Conservation (phyloP, 2,113 vertebrate genomes). For the Larimichthys polyactis region DNA sequence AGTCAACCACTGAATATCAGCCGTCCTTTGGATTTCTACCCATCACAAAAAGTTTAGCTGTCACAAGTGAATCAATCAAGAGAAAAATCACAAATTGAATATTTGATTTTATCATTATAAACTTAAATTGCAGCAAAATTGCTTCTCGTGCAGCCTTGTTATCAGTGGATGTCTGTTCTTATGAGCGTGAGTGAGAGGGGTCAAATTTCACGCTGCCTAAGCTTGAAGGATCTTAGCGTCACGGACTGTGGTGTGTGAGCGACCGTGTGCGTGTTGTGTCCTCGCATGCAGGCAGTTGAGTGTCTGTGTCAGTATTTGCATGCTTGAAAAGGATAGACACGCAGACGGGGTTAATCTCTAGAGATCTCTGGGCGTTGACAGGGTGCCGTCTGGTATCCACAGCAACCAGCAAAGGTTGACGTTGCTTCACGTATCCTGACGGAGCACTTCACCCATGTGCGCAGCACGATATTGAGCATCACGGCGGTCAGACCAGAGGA, state of each 20-base stretch:
- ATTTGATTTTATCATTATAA: background rate
- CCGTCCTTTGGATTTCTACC: background rate
- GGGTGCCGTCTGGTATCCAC: constrained; percentile 81
- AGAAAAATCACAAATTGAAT: background rate
- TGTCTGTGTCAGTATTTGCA: constrained; percentile 54
- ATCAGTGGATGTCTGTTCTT: constrained; percentile 11
- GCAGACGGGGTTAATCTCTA: constrained; percentile 82
- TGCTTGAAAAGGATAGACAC: constrained; percentile 71
- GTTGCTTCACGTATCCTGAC: constrained; percentile 68
- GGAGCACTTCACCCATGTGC: constrained; percentile 81
- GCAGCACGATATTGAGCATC: constrained; percentile 86
- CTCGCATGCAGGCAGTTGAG: constrained; percentile 22
- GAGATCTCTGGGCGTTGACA: constrained; percentile 84
- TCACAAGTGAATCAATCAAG: background rate
- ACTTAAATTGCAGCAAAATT: background rate
- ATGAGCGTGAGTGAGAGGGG: constrained; percentile 1
- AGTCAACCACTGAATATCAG: constrained; percentile 13
- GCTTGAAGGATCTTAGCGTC: constrained; percentile 36
- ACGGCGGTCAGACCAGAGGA: constrained; percentile 85
- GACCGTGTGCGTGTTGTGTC: background rate
- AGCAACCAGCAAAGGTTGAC: constrained; percentile 80
- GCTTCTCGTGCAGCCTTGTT: background rate
- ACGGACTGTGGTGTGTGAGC: background rate
- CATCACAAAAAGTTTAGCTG: too few relatives aligned
- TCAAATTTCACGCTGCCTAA: constrained; percentile 23